phyloP scores from a whole-genome alignment of 2,888 invertebrate genomes.

The Brenthis ino region DNA sequence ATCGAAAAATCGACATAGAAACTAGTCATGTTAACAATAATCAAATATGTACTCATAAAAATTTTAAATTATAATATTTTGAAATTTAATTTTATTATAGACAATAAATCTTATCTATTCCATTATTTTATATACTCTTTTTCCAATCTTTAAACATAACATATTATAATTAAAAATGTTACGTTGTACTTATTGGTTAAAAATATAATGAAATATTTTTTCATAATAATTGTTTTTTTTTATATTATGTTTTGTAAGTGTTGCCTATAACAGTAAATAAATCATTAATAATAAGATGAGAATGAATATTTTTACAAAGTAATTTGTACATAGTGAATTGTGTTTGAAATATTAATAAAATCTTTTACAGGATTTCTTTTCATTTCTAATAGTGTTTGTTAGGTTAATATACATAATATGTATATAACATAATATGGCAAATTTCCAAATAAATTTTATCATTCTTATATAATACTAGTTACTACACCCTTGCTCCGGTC shows the following conservation, averaged over 20 bases:
- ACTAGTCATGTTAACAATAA: constrained; percentile 13
- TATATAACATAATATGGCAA: background rate
- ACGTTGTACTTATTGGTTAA: constrained; percentile 74
- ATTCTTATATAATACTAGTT: no score
- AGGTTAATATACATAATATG: background rate
- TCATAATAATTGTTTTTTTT: constrained; percentile 69
- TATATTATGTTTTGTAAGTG: constrained; percentile 74
- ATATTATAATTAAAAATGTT: constrained; percentile 39
- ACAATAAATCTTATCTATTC: background rate
- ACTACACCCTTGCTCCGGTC: no score
- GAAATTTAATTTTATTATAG: background rate
- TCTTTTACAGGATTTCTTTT: constrained; percentile 66
- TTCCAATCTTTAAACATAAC: constrained; percentile 40
- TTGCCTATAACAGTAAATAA: constrained; percentile 77
- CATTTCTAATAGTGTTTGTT: constrained; percentile 21
- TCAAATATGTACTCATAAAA: constrained; percentile 8
- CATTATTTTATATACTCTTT: constrained; percentile 4
- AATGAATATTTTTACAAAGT: constrained; percentile 82
- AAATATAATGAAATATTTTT: constrained; percentile 71
- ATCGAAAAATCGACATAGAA: constrained; percentile 11
- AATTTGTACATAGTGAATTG: constrained; percentile 81
- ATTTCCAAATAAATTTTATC: no score
- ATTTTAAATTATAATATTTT: background rate
- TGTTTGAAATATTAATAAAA: constrained; percentile 81
- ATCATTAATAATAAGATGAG: constrained; percentile 79